Base-by-base conservation (phyloP, 2,888 invertebrate species). In the Phorcus lineatus region DNA sequence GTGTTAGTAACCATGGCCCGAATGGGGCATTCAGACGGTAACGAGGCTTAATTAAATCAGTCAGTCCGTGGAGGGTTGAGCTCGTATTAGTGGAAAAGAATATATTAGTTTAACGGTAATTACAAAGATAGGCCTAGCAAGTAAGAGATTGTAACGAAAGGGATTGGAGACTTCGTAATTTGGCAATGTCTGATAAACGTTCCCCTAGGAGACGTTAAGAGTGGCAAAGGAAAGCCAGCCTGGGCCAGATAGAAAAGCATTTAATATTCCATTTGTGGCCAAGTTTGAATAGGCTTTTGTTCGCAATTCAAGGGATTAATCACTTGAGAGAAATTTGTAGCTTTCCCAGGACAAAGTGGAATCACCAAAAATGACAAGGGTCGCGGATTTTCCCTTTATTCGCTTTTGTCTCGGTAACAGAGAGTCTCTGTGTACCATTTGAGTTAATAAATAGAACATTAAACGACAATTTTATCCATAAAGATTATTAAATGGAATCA, bases 31-130 rank as follows among this genome's bases (percentile, higher is more conserved):
- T 31, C 19, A n/a, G 54, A 36, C 76, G 54, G 28, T 76, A 55
- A 55, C 76, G 76, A 70, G 19, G 28, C 77, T 28, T 28, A 79
- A 80, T 70, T 54, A 70, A 82, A 82, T 82, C 79, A 82, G 57
- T 36, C 17, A 31, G 74, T 74, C 82, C 80, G n/a, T 40, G 2
- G 80, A 77, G 82, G 70, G 77, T 40, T 54, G 28, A 19, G 77
- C 66, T 75, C 24, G 74, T 76, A 77, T 62, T 77, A 81, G 79
- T 79, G 57, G 62, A 79, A 78, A 81, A 70, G 66, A 66, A 77
- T 70, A 82, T 75, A 82, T 82, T 82, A 82, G 80, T 82, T 82
- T 82, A 82, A 55, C 70, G 53, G 79, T 79, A 79, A 79, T 79
- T 79, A 79, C 74, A 74, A 52, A 53, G 70, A 70, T 74, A 54